These are phyloP conservation scores for Percopsis omiscomaycus DNA, from an alignment of 2,797 vertebrate species.

Conservation along the genomic window DNA sequence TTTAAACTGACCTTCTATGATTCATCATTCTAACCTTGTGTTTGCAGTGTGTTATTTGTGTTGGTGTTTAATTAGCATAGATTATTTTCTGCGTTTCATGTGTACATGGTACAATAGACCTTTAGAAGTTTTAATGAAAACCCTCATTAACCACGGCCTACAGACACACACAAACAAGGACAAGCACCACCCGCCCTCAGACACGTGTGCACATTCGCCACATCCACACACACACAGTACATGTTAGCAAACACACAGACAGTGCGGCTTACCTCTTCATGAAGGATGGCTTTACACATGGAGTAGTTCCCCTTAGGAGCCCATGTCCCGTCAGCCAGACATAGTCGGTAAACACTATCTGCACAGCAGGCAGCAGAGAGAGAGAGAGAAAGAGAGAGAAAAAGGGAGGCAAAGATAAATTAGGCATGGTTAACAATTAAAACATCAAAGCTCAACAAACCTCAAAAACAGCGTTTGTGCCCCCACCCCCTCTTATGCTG, in stretches of 20 bases:
- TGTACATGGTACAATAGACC: not conserved
- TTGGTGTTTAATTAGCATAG: slow-evolving; percentile 23
- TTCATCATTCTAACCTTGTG: slow-evolving; percentile 6
- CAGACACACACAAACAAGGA: not conserved
- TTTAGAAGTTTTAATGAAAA: slow-evolving; percentile 14
- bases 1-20: slow-evolving; percentile 11
- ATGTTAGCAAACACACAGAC: not conserved
- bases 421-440: not conserved
- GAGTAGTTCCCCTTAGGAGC: slow-evolving; percentile 91
- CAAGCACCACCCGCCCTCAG: slow-evolving; percentile 1
- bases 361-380: slow-evolving; percentile 35
- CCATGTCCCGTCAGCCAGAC: slow-evolving; percentile 90
- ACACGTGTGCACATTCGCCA: not conserved
- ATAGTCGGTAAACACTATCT: slow-evolving; percentile 92
- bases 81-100: not conserved
- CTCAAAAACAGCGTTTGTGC: too few relatives aligned
- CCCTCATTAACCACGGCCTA: slow-evolving; percentile 25
- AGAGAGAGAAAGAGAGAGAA: not conserved
- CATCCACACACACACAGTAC: not conserved
- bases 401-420: not conserved
- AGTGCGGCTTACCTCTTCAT: slow-evolving; percentile 81
- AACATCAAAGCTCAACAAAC: too few relatives aligned
- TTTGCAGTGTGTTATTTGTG: slow-evolving; percentile 5
- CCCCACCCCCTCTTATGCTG: too few relatives aligned
- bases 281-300: slow-evolving; percentile 92